These are phyloP conservation scores for Xylota segnis DNA, from an alignment of 2,888 invertebrate species.

Conservation along the genomic window DNA sequence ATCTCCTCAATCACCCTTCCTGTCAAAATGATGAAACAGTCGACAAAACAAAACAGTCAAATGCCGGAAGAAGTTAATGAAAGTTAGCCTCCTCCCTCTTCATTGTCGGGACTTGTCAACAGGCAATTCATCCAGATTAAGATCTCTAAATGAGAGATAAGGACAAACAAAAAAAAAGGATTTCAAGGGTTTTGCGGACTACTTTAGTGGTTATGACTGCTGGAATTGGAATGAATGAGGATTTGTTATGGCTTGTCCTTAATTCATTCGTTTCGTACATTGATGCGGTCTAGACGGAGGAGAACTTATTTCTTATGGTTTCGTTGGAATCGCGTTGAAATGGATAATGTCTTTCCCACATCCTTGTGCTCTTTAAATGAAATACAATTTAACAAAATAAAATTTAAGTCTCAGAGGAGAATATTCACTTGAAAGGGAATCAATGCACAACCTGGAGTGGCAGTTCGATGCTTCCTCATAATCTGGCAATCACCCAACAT, in stretches of 20 bases:
- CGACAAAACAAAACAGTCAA: conserved; percentile 62
- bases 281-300: background rate
- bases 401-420: background rate
- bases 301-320: too few species aligned
- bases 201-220: conserved; percentile 25
- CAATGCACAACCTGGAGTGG: conserved; percentile 27
- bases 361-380: too few species aligned
- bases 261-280: background rate
- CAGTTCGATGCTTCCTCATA: conserved; percentile 22
- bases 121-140: conserved; percentile 71
- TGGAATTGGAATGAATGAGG: conserved; percentile 18
- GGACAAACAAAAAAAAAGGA: conserved; percentile 60
- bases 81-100: conserved; percentile 42
- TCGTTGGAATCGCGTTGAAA: too few species aligned
- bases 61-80: conserved; percentile 66
- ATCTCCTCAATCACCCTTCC: conserved; percentile 14
- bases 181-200: conserved; percentile 36
- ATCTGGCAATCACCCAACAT: conserved; percentile 53
- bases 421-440: conserved; percentile 5
- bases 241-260: background rate
- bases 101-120: conserved; percentile 66
- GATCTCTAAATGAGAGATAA: conserved; percentile 54
- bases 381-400: too few species aligned
- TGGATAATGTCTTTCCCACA: too few species aligned
- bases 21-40: conserved; percentile 59